These are phyloP conservation scores for Pontoporia blainvillei DNA, from an alignment of 2,113 vertebrate genomes.

Conservation along the genomic window DNA sequence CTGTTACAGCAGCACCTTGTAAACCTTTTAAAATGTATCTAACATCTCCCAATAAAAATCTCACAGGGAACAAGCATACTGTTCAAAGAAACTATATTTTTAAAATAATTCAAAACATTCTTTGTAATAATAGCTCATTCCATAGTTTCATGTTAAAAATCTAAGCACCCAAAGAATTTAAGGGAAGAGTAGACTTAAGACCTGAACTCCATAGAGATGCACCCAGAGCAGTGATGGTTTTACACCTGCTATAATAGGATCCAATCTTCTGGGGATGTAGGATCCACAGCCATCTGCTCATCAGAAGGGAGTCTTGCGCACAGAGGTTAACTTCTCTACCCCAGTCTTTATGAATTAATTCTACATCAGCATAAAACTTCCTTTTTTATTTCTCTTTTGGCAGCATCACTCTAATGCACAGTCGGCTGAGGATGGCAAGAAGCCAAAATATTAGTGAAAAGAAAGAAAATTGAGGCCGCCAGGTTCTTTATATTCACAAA, in stretches of 20 bases:
- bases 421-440: not conserved
- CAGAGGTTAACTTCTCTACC: constrained; percentile 44
- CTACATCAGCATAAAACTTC: not conserved
- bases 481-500: not conserved
- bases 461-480: not conserved
- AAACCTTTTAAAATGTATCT: constrained; percentile 18
- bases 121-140: constrained; percentile 40
- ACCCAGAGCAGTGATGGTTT: constrained; percentile 31
- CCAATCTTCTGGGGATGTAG: constrained; percentile 1
- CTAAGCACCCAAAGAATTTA: constrained; percentile 58
- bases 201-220: constrained; percentile 33
- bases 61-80: not conserved
- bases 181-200: constrained; percentile 18
- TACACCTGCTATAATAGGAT: constrained; percentile 41
- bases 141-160: constrained; percentile 63
- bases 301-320: constrained; percentile 49
- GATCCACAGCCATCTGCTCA: constrained; percentile 53
- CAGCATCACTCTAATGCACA: not conserved
- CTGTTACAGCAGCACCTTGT: not conserved
- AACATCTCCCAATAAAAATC: not conserved
- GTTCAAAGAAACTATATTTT: constrained; percentile 50
- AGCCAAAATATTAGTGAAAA: not conserved
- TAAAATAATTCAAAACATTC: constrained; percentile 54
- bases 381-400: constrained; percentile 39
- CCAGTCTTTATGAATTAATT: constrained; percentile 43